Evolutionary conservation across 2,797 vertebrate genomes (phyloP).

Genomic region (Sylvia borin): DNA sequence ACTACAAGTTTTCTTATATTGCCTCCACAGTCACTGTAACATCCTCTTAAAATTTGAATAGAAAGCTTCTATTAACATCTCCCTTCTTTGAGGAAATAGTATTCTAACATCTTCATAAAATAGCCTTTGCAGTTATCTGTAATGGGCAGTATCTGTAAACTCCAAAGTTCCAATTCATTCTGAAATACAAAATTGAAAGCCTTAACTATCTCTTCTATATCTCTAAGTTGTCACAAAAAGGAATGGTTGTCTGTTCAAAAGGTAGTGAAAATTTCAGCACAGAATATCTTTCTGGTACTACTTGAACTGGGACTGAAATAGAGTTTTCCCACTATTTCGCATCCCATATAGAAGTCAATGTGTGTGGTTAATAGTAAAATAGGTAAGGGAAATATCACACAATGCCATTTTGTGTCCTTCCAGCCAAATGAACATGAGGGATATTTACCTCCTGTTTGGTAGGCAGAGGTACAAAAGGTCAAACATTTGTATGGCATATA

Average conservation of each 20-base stretch:
- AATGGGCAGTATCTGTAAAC: background rate
- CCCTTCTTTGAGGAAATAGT: background rate
- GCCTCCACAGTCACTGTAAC: background rate
- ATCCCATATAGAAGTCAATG: background rate
- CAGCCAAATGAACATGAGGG: background rate
- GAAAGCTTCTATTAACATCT: background rate
- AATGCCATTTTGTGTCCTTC: background rate
- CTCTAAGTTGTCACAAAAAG: background rate
- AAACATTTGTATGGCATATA: background rate
- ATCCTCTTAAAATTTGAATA: background rate
- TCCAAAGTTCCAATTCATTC: background rate
- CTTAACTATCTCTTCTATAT: background rate
- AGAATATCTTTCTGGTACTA: background rate
- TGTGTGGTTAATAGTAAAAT: background rate
- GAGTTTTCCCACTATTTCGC: background rate
- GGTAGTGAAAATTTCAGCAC: background rate
- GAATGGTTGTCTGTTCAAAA: background rate
- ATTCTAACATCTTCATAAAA: background rate
- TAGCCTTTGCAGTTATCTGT: background rate
- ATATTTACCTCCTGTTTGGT: background rate
- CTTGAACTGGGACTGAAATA: background rate
- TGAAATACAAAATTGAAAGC: slow-evolving; percentile 9
- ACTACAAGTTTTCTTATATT: background rate
- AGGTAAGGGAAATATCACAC: background rate
- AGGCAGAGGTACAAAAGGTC: background rate